Base-by-base conservation (phyloP, 2,113 vertebrate species). In the Pygoscelis adeliae region DNA sequence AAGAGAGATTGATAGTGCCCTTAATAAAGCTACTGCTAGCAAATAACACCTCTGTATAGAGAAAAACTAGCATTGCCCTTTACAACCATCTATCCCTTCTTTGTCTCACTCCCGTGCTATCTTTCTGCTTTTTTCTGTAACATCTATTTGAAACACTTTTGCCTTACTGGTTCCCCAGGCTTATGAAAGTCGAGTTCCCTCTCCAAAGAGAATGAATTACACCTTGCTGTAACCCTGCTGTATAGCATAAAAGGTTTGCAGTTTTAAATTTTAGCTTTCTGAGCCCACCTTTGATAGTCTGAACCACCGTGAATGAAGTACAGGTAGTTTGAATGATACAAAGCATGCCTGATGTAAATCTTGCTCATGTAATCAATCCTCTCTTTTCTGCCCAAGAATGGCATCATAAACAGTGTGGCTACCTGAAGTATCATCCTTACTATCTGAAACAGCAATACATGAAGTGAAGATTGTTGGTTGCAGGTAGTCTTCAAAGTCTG, bases 1-100 rank as follows among this genome's bases (percentile, higher is more conserved):
- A 91, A 93, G 83, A 88, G 79, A 94, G 71, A 92, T 87, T 97
- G 88, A 92, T 93, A 90, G 85, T 74, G 63, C 53, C 59, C 55
- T 94, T 97, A 94, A 90, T 96, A 93, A 94, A 77, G 76, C 88
- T 89, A 78, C 74, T 91, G 84, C 85, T 92, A 86, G 84, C 76
- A 89, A 97, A 92, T 96, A 93, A 89, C 38, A 42, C 50, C 76
- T 89, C 76, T 92, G 58, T 94, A 71, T 14, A 69, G 32, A 94
- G 19, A 56, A 49, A 82, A 36, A 46, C 82, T 80, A 50, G 32
- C 38, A 11, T 47, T 95, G 71, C 67, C 71, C n/a, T 84, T 92
- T 89, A 47, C 20, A 81, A 30, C 55, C 71, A 83, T 83, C 79
- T 77, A 50, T 47, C 71, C 53, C 59, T 80, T 85, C 74, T 93